These are phyloP conservation scores for Drosophila anomalipes DNA, from an alignment of 2,888 invertebrate genomes.

Conservation along the genomic window DNA sequence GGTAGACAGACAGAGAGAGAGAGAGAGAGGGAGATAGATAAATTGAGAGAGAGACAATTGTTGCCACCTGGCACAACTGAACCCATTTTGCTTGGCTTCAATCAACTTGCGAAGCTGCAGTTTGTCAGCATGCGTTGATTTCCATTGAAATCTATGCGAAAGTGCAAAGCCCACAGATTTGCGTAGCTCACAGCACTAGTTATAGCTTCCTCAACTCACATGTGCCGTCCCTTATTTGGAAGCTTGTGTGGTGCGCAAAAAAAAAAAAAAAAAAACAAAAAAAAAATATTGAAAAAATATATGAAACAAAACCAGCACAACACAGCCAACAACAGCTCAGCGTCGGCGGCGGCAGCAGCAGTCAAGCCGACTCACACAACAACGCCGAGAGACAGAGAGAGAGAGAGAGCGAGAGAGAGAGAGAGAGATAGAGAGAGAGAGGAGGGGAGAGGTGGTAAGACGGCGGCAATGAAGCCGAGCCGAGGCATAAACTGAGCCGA, in stretches of 20 bases:
- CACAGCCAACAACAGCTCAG: slow-evolving; percentile 38
- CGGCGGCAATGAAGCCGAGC: slow-evolving; percentile 3
- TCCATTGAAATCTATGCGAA: slow-evolving; percentile 75
- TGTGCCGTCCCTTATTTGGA: slow-evolving; percentile 85
- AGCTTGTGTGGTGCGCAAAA: slow-evolving; percentile 80
- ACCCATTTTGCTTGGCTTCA: slow-evolving; percentile 70
- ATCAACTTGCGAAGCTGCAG: slow-evolving; percentile 60
- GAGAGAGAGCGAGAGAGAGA: neutral
- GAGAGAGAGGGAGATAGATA: neutral
- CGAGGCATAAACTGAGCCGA: slow-evolving; percentile 37
- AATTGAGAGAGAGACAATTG: slow-evolving; percentile 20
- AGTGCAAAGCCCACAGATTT: slow-evolving; percentile 83
- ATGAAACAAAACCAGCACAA: slow-evolving; percentile 60
- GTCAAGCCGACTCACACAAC: slow-evolving; percentile 32
- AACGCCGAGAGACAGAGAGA: neutral
- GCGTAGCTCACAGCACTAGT: slow-evolving; percentile 82
- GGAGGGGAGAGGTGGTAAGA: neutral
- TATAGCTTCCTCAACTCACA: slow-evolving; percentile 85
- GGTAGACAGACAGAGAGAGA: neutral
- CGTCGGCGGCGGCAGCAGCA: slow-evolving; percentile 35
- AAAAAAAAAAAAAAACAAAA: slow-evolving; percentile 19
- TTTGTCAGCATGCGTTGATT: slow-evolving; percentile 75
- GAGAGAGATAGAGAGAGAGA: neutral
- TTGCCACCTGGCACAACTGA: slow-evolving; percentile 75
- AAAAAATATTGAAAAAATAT: slow-evolving; percentile 18